phyloP scores from a whole-genome alignment of 2,797 vertebrate species.

The Scomberomorus guttatus region DNA sequence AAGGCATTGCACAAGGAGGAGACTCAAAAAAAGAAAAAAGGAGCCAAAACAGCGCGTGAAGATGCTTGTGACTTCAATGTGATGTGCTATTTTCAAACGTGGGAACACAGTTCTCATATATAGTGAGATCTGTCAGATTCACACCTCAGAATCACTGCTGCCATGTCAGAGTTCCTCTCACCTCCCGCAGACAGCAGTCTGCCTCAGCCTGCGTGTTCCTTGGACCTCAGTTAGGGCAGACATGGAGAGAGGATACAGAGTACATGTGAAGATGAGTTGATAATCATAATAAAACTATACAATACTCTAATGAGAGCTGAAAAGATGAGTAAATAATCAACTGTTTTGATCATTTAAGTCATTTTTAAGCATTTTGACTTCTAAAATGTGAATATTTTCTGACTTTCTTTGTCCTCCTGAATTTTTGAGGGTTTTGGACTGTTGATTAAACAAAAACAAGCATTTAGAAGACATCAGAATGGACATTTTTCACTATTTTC shows the following conservation, averaged over 20 bases:
- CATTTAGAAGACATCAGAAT: background rate
- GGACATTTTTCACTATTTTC: background rate
- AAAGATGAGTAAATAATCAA: background rate
- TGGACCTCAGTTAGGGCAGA: constrained; percentile 1
- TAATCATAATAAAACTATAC: background rate
- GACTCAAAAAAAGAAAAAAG: background rate
- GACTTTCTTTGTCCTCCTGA: background rate
- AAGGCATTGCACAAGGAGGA: background rate
- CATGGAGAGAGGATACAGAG: background rate
- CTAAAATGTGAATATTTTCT: background rate
- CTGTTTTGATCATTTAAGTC: too few species aligned
- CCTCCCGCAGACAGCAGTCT: constrained; percentile 41
- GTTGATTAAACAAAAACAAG: background rate
- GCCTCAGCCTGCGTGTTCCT: background rate
- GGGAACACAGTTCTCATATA: constrained; percentile 33
- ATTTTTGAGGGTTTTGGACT: background rate
- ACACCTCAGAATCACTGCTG: constrained; percentile 45
- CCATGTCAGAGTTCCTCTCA: constrained; percentile 54
- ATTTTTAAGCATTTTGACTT: background rate
- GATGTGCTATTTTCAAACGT: constrained; percentile 50
- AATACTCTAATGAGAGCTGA: background rate
- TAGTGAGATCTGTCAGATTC: constrained; percentile 45
- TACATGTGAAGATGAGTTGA: constrained; percentile 4
- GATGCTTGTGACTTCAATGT: constrained; percentile 20
- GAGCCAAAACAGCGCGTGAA: background rate